Evolutionary conservation across 2,113 vertebrate genomes (phyloP).

Genomic region (Eira barbara): DNA sequence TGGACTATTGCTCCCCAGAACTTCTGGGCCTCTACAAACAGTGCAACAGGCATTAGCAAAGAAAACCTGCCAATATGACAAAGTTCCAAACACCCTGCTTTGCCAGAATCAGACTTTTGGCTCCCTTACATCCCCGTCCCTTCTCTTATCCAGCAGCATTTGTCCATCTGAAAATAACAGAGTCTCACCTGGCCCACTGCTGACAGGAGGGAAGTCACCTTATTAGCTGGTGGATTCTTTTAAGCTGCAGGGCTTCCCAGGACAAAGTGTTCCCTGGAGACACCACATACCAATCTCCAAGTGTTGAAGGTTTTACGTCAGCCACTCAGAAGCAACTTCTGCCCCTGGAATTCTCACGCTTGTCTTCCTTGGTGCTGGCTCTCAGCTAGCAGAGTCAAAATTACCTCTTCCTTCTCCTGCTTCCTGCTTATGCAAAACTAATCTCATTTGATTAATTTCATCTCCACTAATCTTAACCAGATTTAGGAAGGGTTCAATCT

Average conservation of each 20-base stretch:
- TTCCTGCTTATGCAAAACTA: slow-evolving; percentile 13
- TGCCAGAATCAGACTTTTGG: neutral
- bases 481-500: neutral
- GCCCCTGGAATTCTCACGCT: neutral
- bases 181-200: neutral
- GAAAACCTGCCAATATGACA: neutral
- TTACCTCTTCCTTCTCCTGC: neutral
- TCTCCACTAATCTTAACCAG: neutral
- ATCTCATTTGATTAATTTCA: neutral
- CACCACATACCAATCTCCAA: rapidly evolving
- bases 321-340: neutral
- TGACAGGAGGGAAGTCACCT: neutral
- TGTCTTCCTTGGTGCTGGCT: neutral
- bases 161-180: neutral
- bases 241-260: neutral
- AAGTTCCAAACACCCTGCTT: neutral
- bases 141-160: neutral
- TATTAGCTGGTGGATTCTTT: neutral
- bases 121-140: too few species aligned
- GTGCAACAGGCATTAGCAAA: neutral
- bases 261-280: neutral
- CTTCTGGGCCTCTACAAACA: neutral
- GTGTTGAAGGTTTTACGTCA: neutral
- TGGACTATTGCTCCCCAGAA: neutral
- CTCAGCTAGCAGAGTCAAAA: neutral